Evolutionary conservation across 2,113 vertebrate species (phyloP).

Genomic region (Mellivora capensis): DNA sequence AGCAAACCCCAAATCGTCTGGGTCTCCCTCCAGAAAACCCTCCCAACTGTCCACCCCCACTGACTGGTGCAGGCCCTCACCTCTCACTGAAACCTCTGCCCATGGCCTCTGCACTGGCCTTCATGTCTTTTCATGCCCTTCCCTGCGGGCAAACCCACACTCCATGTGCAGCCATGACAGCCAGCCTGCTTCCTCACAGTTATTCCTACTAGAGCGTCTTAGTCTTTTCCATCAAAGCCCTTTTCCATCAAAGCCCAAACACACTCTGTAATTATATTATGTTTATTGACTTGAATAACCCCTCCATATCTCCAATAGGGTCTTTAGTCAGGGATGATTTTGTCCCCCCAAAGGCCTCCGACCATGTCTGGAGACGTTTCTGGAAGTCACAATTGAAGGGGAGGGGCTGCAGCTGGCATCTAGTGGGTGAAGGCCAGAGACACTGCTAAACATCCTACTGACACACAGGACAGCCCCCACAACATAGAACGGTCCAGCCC

Average conservation of each 20-base stretch:
- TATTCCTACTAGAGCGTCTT: neutral
- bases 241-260: neutral
- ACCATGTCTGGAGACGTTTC: neutral
- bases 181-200: neutral
- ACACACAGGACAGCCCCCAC: neutral
- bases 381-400: neutral
- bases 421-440: neutral
- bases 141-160: neutral
- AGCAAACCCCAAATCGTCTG: neutral
- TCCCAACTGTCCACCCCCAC: neutral
- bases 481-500: neutral
- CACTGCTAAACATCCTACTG: neutral
- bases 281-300: neutral
- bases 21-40: neutral
- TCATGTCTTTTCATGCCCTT: neutral
- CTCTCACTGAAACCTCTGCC: neutral
- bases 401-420: neutral
- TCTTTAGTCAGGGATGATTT: neutral
- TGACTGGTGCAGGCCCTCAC: too few relatives aligned
- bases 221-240: neutral
- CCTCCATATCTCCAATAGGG: neutral
- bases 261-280: neutral
- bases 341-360: neutral
- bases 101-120: neutral
- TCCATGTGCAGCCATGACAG: fast-evolving